Percentiles rank a stretch among this genome's conserved stretches.
phyloP scores from a whole-genome alignment of 2,888 invertebrate species.

The Cyclophora albipunctata region DNA sequence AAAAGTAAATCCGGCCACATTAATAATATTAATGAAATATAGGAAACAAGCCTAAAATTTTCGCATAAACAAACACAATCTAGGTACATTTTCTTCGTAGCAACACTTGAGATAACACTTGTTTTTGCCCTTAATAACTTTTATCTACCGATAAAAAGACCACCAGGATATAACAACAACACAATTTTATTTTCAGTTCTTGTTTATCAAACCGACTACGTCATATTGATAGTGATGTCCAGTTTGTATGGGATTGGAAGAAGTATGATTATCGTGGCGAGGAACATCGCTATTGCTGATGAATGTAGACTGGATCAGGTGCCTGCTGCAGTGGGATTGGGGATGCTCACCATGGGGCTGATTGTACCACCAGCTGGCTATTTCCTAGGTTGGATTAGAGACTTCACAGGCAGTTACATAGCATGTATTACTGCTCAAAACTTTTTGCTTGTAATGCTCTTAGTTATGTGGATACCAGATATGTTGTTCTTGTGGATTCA shows the following conservation, averaged over 20 bases:
- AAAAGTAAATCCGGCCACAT: too few species aligned
- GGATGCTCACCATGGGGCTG: conserved; percentile 82
- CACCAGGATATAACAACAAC: conserved; percentile 2
- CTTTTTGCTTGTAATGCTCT: conserved; percentile 66
- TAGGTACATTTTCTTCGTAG: too few species aligned
- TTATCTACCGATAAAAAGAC: conserved; percentile 1
- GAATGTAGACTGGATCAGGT: conserved; percentile 75
- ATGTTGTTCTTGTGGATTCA: conserved; percentile 53
- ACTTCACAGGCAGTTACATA: conserved; percentile 77
- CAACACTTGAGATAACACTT: not conserved
- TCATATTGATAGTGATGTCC: conserved; percentile 70
- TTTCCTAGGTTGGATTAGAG: conserved; percentile 79
- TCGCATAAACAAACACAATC: too few species aligned
- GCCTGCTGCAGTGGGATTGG: conserved; percentile 81
- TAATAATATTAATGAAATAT: too few species aligned
- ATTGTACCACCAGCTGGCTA: conserved; percentile 80
- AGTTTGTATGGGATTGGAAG: conserved; percentile 81
- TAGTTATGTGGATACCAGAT: conserved; percentile 77
- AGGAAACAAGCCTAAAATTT: too few species aligned
- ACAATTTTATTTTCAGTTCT: conserved; percentile 61
- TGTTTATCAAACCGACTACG: conserved; percentile 75
- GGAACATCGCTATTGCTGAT: conserved; percentile 81
- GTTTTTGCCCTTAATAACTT: conserved; percentile 1
- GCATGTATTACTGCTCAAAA: conserved; percentile 79
- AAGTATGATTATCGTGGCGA: conserved; percentile 83